phyloP scores from a whole-genome alignment of 2,797 vertebrate species.

The Cuniculus paca region DNA sequence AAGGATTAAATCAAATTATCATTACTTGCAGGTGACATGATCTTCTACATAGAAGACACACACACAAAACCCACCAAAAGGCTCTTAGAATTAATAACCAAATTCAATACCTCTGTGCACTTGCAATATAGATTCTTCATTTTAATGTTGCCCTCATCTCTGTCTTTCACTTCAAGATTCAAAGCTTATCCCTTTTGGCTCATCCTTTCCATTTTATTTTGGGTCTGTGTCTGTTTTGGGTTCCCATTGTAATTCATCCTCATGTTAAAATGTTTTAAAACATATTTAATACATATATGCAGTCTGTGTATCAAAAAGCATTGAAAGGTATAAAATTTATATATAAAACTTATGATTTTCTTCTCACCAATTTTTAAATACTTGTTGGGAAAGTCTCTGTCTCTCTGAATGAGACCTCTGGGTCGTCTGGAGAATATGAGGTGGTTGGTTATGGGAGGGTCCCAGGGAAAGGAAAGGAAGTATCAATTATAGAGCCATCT shows the following conservation, averaged over 20 bases:
- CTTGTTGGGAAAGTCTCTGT: background rate
- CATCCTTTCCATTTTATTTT: background rate
- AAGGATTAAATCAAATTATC: background rate
- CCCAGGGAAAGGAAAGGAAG: background rate
- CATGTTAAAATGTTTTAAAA: background rate
- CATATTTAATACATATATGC: background rate
- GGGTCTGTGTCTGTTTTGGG: background rate
- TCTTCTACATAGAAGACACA: background rate
- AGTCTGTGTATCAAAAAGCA: background rate
- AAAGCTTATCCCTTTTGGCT: accelerated
- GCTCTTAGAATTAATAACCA: background rate
- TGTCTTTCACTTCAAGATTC: background rate
- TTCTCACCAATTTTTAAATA: background rate
- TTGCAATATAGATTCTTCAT: background rate
- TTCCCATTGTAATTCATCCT: background rate
- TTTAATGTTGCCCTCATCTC: background rate
- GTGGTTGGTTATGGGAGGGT: background rate
- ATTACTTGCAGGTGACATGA: background rate
- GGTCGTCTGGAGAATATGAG: background rate
- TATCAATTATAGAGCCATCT: background rate
- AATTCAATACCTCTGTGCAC: background rate
- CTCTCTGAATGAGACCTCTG: background rate
- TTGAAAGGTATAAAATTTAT: background rate
- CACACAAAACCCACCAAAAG: background rate
- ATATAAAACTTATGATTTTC: background rate